A percentile compares a stretch with the other conserved stretches of the same genome.
Conservation (phyloP, 1,140 invertebrate genomes). For the Drosophila triauraria region DNA sequence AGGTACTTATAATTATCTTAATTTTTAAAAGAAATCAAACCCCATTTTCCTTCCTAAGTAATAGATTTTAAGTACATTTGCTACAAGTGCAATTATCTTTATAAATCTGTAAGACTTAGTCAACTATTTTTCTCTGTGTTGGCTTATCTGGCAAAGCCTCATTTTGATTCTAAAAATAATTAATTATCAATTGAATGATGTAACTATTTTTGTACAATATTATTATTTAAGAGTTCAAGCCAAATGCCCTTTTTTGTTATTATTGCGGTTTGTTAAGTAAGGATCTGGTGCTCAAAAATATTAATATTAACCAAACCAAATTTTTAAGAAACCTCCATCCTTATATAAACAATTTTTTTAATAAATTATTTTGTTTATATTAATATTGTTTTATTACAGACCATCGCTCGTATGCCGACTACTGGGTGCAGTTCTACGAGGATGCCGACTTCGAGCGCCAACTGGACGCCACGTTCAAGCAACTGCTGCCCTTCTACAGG, state of each 20-base stretch:
- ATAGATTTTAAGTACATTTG: not conserved
- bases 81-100: not conserved
- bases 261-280: not conserved
- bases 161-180: slow-evolving; percentile 16
- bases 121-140: not conserved
- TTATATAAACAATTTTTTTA: no score
- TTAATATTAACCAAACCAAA: no score
- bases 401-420: slow-evolving; percentile 80
- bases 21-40: not conserved
- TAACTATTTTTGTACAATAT: slow-evolving; percentile 20
- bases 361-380: no score
- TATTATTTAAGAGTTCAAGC: not conserved
- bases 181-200: slow-evolving; percentile 2
- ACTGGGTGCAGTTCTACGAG: slow-evolving; percentile 88
- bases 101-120: not conserved
- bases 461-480: slow-evolving; percentile 85
- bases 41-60: no score
- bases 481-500: slow-evolving; percentile 87
- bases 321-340: no score
- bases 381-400: slow-evolving; percentile 26
- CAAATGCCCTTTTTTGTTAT: not conserved
- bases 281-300: no score
- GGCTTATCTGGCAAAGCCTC: not conserved
- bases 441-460: slow-evolving; percentile 85
- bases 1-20: no score